Conservation (phyloP, 2,113 vertebrate species). For the Mormyrus lacerda region DNA sequence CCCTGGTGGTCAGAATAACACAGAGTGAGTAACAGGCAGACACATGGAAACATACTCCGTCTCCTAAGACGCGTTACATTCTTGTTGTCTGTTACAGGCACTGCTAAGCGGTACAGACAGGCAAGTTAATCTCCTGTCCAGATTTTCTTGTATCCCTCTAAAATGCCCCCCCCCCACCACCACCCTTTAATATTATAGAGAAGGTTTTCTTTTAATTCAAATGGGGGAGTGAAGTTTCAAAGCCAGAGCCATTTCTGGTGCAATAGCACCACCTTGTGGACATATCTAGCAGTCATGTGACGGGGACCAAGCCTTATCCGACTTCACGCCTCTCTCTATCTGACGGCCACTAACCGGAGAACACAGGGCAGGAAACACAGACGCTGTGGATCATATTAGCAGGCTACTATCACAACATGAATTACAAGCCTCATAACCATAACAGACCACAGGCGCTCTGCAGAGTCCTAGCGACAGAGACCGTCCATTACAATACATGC, state of each 20-base stretch:
- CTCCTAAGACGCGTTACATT: conserved; percentile 12
- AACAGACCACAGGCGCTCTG: background rate
- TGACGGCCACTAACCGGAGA: background rate
- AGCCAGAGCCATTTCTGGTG: background rate
- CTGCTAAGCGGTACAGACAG: conserved; percentile 2
- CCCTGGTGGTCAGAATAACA: conserved; percentile 99
- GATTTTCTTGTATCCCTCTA: background rate
- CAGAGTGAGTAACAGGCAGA: conserved; percentile 87
- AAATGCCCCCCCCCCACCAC: background rate
- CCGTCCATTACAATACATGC: background rate
- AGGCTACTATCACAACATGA: background rate
- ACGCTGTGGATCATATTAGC: background rate
- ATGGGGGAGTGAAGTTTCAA: background rate
- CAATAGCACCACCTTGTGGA: conserved; percentile 19
- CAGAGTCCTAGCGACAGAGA: background rate
- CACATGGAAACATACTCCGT: conserved; percentile 68
- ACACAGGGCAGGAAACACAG: background rate
- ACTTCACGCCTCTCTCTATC: background rate
- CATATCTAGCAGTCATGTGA: background rate
- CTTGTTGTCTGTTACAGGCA: background rate
- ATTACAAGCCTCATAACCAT: background rate
- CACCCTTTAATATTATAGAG: background rate
- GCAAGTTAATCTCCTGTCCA: conserved; percentile 6
- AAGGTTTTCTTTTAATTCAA: background rate
- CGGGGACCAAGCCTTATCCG: background rate